phyloP scores from a whole-genome alignment of 2,113 vertebrate species.

The Taxidea taxus region DNA sequence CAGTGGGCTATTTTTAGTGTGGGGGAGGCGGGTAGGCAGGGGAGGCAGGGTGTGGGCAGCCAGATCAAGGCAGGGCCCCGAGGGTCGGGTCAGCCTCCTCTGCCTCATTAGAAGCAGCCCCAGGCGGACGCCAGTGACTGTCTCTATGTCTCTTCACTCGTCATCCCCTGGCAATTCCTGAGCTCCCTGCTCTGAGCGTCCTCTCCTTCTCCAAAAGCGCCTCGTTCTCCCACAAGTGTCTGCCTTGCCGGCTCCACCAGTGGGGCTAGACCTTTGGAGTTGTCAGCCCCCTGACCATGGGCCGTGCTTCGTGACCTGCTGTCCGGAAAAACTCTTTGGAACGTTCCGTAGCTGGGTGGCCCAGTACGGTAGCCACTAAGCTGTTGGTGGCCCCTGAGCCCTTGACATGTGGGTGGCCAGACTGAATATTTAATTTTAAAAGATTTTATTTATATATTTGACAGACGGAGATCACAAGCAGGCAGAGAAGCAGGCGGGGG shows the following conservation, averaged over 20 bases:
- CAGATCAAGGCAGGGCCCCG: neutral
- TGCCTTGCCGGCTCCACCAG: accelerated
- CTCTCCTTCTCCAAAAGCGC: neutral
- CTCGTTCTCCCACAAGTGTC: accelerated
- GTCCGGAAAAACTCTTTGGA: neutral
- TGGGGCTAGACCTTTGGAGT: accelerated
- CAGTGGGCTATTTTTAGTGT: neutral
- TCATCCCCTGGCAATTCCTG: neutral
- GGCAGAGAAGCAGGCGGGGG: too few relatives aligned
- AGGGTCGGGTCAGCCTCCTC: neutral
- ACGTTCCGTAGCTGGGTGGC: accelerated
- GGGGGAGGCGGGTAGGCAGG: neutral
- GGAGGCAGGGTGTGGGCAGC: neutral
- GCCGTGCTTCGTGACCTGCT: accelerated
- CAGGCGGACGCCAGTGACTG: neutral
- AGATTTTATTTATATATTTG: too few relatives aligned
- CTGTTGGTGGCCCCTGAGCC: neutral
- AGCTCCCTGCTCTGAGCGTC: neutral
- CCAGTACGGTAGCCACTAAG: neutral
- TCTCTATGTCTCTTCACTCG: too few relatives aligned
- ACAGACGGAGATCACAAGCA: too few relatives aligned
- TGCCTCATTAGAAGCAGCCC: neutral
- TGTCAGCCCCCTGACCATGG: accelerated
- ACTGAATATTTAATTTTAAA: neutral
- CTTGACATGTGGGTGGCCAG: accelerated